Conservation (phyloP, 1,140 invertebrate genomes). For the Harpegnathos saltator region DNA sequence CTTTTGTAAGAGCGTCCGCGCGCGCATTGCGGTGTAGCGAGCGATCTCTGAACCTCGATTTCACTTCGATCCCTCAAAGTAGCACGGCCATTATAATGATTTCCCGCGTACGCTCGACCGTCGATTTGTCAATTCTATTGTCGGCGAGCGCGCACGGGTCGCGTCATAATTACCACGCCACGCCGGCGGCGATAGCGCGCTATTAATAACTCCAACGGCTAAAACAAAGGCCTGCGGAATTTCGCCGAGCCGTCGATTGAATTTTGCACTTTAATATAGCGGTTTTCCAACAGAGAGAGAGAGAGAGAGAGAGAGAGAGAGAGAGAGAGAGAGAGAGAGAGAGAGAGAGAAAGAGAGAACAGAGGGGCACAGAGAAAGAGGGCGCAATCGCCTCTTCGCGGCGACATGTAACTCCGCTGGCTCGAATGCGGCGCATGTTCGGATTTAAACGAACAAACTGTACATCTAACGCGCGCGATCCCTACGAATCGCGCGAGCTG, state of each 20-base stretch:
- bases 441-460: too few species aligned
- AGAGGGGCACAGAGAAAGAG: too few species aligned
- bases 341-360: too few species aligned
- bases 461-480: too few species aligned
- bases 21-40: not conserved
- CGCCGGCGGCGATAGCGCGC: not conserved
- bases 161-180: conserved; percentile 26
- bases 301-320: too few species aligned
- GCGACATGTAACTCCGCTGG: too few species aligned
- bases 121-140: conserved; percentile 55
- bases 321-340: too few species aligned
- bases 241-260: not conserved
- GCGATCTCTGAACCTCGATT: conserved; percentile 32
- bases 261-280: not conserved
- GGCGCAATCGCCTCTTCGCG: too few species aligned
- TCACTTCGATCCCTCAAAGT: conserved; percentile 30
- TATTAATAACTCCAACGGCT: conserved; percentile 39
- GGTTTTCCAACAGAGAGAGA: not conserved
- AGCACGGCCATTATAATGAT: conserved; percentile 44
- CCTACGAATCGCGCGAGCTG: too few species aligned
- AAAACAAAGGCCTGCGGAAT: conserved; percentile 21
- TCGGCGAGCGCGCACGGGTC: conserved; percentile 8
- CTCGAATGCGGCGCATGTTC: too few species aligned
- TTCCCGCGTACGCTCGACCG: conserved; percentile 4
- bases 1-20: conserved; percentile 10